phyloP scores from a whole-genome alignment of 2,113 vertebrate genomes.

The Gnathonemus echidnorhynchus region DNA sequence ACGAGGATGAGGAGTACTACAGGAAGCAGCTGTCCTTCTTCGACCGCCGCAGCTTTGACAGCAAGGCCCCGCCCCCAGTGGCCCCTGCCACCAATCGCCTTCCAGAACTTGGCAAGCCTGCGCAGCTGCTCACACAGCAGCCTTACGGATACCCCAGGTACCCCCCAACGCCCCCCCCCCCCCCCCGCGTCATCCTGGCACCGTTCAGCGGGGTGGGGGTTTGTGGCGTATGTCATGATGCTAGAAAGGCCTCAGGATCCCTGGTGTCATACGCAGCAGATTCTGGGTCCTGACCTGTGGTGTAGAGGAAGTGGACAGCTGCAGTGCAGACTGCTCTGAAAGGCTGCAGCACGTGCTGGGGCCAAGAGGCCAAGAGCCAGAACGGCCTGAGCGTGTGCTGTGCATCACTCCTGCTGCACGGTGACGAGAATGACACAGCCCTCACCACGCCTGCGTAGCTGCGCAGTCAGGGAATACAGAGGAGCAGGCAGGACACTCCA shows the following conservation, averaged over 20 bases:
- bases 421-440: not conserved
- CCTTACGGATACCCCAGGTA: conserved; percentile 81
- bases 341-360: too few relatives aligned
- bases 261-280: not conserved
- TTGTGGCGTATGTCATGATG: not conserved
- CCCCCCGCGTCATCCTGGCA: conserved; percentile 3
- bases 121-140: conserved; percentile 65
- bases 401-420: not conserved
- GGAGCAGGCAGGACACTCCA: not conserved
- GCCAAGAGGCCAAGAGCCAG: not conserved
- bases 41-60: conserved; percentile 86
- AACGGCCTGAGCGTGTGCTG: not conserved
- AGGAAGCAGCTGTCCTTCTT: conserved; percentile 95
- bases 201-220: not conserved
- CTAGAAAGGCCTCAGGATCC: not conserved
- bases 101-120: conserved; percentile 72
- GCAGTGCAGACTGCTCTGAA: not conserved
- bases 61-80: conserved; percentile 69
- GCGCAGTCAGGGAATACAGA: not conserved
- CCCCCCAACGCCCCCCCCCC: not conserved
- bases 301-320: not conserved
- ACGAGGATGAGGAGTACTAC: conserved; percentile 94
- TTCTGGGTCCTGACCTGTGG: not conserved
- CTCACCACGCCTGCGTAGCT: not conserved
- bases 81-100: conserved; percentile 67